Percentiles rank a stretch among this genome's conserved stretches.
Evolutionary conservation across 2,888 invertebrate species (phyloP).

Genomic region (Drosophila anomalata): DNA sequence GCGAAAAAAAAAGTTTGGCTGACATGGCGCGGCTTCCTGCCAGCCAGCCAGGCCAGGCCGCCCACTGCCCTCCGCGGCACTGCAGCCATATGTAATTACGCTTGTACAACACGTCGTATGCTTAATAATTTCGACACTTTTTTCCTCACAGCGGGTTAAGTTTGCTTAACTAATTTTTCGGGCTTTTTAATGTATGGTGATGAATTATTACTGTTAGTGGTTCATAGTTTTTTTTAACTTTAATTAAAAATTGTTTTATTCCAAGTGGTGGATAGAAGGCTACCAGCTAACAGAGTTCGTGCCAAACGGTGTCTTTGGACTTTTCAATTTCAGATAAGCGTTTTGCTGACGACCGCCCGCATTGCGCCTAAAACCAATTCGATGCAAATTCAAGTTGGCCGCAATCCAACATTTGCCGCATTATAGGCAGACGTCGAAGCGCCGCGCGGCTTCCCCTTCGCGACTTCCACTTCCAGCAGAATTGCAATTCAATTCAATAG

Average conservation of each 20-base stretch:
- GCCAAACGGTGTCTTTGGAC: slow-evolving; percentile 17
- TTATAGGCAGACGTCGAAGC: slow-evolving; percentile 52
- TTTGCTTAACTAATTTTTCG: slow-evolving; percentile 38
- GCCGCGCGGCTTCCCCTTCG: background rate
- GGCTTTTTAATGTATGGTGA: slow-evolving; percentile 15
- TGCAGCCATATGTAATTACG: slow-evolving; percentile 64
- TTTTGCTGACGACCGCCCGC: slow-evolving; percentile 58
- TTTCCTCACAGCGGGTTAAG: slow-evolving; percentile 19
- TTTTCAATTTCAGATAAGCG: slow-evolving; percentile 70
- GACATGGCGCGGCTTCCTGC: slow-evolving; percentile 56
- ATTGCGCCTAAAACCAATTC: slow-evolving; percentile 68
- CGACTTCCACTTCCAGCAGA: slow-evolving; percentile 37
- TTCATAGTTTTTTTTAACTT: slow-evolving; percentile 10
- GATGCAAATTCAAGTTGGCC: slow-evolving; percentile 70
- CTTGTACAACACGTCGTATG: slow-evolving; percentile 71
- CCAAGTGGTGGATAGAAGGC: background rate
- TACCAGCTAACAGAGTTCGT: background rate
- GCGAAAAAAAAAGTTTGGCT: slow-evolving; percentile 19
- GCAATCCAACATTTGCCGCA: slow-evolving; percentile 70
- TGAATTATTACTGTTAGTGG: background rate
- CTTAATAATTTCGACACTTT: slow-evolving; percentile 57
- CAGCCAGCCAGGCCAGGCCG: slow-evolving; percentile 17
- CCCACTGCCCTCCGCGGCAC: background rate
- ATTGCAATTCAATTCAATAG: slow-evolving; percentile 42
- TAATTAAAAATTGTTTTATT: background rate